A percentile compares a stretch with the other conserved stretches of the same genome.
Evolutionary conservation across 2,888 invertebrate genomes (phyloP).

Genomic region (Heliconius ismenius): DNA sequence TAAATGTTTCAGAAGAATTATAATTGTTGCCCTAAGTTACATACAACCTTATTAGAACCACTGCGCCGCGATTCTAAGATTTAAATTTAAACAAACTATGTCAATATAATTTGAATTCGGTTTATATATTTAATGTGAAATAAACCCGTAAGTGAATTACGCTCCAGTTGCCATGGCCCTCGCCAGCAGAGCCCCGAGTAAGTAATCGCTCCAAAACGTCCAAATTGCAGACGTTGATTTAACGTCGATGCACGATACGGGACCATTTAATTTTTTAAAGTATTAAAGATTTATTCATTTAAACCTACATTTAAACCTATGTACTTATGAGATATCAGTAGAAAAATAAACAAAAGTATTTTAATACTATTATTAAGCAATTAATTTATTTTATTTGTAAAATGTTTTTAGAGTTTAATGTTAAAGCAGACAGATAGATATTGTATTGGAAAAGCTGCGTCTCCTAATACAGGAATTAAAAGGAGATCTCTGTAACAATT

Average conservation of each 20-base stretch:
- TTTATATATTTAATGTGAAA: slow-evolving; percentile 39
- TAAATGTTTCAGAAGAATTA: too few species aligned
- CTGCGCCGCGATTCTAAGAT: not conserved
- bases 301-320: not conserved
- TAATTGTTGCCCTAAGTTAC: not conserved
- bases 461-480: too few species aligned
- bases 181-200: slow-evolving; percentile 31
- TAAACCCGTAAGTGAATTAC: slow-evolving; percentile 40
- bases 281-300: slow-evolving; percentile 2
- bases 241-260: slow-evolving; percentile 26
- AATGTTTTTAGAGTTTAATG: too few species aligned
- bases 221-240: slow-evolving; percentile 39
- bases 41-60: not conserved
- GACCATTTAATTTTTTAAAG: slow-evolving; percentile 11
- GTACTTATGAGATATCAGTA: not conserved
- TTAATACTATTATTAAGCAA: not conserved
- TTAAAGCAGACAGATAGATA: too few species aligned
- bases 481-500: too few species aligned
- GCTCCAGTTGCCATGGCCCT: slow-evolving; percentile 39
- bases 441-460: too few species aligned
- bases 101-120: not conserved
- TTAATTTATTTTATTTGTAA: too few species aligned
- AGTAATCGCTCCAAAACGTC: slow-evolving; percentile 41
- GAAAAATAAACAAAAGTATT: not conserved
- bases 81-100: not conserved